Conservation (phyloP, 2,113 vertebrate species). For the Macrotus californicus region DNA sequence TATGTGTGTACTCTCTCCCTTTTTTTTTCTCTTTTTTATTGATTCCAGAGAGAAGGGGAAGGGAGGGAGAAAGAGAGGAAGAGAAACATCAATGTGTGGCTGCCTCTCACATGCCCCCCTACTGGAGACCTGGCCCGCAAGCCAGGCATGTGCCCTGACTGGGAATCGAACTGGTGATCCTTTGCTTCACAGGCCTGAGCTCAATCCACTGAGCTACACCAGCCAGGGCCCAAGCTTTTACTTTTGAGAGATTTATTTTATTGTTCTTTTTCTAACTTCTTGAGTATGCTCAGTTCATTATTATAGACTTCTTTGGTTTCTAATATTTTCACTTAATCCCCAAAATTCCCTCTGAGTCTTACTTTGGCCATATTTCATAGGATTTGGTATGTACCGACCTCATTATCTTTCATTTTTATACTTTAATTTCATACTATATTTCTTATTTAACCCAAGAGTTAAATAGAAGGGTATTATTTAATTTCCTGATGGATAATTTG, state of each 20-base stretch:
- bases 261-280: background rate
- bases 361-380: background rate
- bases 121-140: too few relatives aligned
- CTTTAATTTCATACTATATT: background rate
- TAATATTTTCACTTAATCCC: background rate
- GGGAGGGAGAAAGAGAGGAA: too few relatives aligned
- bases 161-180: too few relatives aligned
- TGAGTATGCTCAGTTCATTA: background rate
- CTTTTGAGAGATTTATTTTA: background rate
- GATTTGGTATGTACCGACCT: background rate
- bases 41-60: too few relatives aligned
- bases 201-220: too few relatives aligned
- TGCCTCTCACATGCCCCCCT: too few relatives aligned
- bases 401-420: background rate
- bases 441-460: background rate
- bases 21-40: too few relatives aligned
- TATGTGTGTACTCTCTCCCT: too few relatives aligned
- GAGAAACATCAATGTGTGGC: too few relatives aligned
- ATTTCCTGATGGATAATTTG: background rate
- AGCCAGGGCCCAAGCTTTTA: too few relatives aligned
- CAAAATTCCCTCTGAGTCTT: background rate
- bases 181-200: too few relatives aligned
- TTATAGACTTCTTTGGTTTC: background rate
- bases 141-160: too few relatives aligned
- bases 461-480: background rate